A percentile compares a stretch with the other conserved stretches of the same genome.
phyloP scores from a whole-genome alignment of 2,797 vertebrate species.

The Catharus ustulatus region DNA sequence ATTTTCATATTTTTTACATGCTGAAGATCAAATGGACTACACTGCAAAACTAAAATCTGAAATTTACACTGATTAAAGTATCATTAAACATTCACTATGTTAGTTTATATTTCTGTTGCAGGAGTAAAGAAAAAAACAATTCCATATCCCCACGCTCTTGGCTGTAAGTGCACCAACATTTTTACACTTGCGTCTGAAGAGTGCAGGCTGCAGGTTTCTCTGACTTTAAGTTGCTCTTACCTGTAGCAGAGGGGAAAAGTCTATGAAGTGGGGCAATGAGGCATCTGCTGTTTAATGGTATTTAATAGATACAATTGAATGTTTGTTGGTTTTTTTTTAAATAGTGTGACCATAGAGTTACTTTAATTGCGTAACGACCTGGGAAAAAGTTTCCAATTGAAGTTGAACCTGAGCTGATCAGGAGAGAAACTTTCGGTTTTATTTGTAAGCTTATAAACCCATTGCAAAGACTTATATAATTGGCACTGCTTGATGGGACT shows the following conservation, averaged over 20 bases:
- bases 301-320: not conserved
- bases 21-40: not conserved
- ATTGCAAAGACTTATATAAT: not conserved
- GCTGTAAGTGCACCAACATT: not conserved
- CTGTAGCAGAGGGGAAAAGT: not conserved
- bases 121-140: not conserved
- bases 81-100: not conserved
- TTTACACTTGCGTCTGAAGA: not conserved
- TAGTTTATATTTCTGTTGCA: not conserved
- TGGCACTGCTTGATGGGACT: not conserved
- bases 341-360: not conserved
- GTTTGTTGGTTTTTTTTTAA: too few relatives aligned
- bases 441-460: not conserved
- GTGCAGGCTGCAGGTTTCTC: not conserved
- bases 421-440: not conserved
- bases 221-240: not conserved
- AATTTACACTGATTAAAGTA: not conserved
- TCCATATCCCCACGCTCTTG: too few relatives aligned
- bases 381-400: not conserved
- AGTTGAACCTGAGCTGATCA: not conserved
- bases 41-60: not conserved
- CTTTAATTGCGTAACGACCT: not conserved
- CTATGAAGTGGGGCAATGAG: accelerated
- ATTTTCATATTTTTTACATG: not conserved
- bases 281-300: not conserved